Percentiles rank a stretch among this genome's conserved stretches.
phyloP scores from a whole-genome alignment of 2,113 vertebrate genomes.

The Silurus meridionalis region DNA sequence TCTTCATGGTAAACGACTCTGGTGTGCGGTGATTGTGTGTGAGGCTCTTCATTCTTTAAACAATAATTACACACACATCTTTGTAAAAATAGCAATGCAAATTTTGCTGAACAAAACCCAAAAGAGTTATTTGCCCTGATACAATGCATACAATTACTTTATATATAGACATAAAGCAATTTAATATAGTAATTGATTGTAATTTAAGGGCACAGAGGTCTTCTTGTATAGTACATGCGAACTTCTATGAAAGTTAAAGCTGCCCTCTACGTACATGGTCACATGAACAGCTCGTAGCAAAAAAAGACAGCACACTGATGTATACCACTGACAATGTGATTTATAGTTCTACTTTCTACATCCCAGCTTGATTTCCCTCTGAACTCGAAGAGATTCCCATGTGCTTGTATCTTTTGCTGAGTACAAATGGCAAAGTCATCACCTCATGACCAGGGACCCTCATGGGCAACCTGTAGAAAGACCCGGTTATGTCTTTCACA shows the following conservation, averaged over 20 bases:
- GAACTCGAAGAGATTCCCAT: neutral
- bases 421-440: conserved; percentile 9
- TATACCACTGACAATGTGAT: conserved; percentile 11
- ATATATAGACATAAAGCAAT: neutral
- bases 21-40: neutral
- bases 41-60: neutral
- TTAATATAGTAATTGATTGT: neutral
- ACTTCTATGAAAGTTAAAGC: neutral
- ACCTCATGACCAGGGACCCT: conserved; percentile 3
- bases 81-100: neutral
- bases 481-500: neutral
- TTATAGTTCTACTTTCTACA: neutral
- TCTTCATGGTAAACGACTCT: conserved; percentile 3
- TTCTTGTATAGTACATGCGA: neutral
- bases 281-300: neutral
- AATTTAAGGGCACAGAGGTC: neutral
- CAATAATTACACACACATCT: conserved; percentile 7
- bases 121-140: neutral
- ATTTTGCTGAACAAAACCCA: neutral
- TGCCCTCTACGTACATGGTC: neutral
- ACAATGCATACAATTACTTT: neutral
- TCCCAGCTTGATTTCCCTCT: neutral
- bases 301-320: conserved; percentile 12
- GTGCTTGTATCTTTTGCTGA: neutral
- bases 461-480: no score